Conservation (phyloP, 2,113 vertebrate species). For the Rhabdornis inornatus region DNA sequence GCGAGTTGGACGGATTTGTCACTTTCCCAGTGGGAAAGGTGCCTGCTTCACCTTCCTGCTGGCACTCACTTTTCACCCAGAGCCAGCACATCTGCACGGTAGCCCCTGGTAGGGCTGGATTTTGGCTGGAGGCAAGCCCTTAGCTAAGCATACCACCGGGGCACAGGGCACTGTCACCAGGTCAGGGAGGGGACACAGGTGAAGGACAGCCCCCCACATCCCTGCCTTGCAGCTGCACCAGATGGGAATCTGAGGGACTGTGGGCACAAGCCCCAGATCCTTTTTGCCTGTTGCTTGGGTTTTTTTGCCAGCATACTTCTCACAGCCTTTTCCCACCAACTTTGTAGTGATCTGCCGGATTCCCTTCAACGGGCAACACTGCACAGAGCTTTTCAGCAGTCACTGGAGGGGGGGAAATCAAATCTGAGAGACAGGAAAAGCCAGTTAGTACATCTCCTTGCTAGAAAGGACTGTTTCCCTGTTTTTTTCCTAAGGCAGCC, state of each 20-base stretch:
- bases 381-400: background rate
- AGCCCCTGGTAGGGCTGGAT: background rate
- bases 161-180: background rate
- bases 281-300: background rate
- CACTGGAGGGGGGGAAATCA: background rate
- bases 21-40: background rate
- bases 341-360: background rate
- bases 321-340: background rate
- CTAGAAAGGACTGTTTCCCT: conserved; percentile 25
- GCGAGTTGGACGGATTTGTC: background rate
- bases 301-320: background rate
- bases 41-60: background rate
- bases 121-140: background rate
- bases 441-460: conserved; percentile 8
- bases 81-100: accelerated
- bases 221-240: background rate
- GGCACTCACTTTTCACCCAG: background rate
- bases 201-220: background rate
- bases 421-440: conserved; percentile 43
- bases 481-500: background rate
- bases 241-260: background rate
- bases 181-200: background rate
- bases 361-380: background rate
- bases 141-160: background rate
- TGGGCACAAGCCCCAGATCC: background rate